phyloP scores from a whole-genome alignment of 2,888 invertebrate genomes.

The Linnaemya tessellans region DNA sequence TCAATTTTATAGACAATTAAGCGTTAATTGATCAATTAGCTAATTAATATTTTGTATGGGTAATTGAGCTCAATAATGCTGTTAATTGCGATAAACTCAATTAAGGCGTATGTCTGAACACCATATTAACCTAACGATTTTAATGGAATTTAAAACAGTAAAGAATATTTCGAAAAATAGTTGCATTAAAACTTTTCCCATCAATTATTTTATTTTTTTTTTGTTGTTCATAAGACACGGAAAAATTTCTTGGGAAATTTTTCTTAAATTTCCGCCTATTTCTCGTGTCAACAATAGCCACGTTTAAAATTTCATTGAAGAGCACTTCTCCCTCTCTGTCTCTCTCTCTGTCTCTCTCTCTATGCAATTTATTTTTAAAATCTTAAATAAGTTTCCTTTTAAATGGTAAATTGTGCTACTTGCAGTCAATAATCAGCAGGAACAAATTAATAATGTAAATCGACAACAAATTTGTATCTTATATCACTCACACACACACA shows the following conservation, averaged over 20 bases:
- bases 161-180: too few relatives aligned
- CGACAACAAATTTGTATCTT: conserved; percentile 63
- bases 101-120: too few relatives aligned
- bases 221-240: not conserved
- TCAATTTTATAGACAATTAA: too few relatives aligned
- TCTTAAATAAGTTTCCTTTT: conserved; percentile 51
- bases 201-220: not conserved
- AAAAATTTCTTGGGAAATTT: not conserved
- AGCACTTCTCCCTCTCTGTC: too few relatives aligned
- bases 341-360: not conserved
- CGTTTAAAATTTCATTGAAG: not conserved
- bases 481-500: conserved; percentile 29
- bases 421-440: conserved; percentile 45
- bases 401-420: conserved; percentile 27
- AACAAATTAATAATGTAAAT: conserved; percentile 63
- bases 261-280: too few relatives aligned
- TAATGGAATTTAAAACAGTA: too few relatives aligned
- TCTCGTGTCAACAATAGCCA: not conserved
- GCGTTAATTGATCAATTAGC: too few relatives aligned
- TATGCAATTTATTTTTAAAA: conserved; percentile 49
- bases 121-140: too few relatives aligned
- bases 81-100: too few relatives aligned
- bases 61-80: too few relatives aligned
- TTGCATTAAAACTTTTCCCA: too few relatives aligned
- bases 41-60: too few relatives aligned